Percentiles rank a stretch among this genome's conserved stretches.
These are phyloP conservation scores for Ailuropoda melanoleuca DNA, from an alignment of 2,113 vertebrate species.

Conservation along the genomic window DNA sequence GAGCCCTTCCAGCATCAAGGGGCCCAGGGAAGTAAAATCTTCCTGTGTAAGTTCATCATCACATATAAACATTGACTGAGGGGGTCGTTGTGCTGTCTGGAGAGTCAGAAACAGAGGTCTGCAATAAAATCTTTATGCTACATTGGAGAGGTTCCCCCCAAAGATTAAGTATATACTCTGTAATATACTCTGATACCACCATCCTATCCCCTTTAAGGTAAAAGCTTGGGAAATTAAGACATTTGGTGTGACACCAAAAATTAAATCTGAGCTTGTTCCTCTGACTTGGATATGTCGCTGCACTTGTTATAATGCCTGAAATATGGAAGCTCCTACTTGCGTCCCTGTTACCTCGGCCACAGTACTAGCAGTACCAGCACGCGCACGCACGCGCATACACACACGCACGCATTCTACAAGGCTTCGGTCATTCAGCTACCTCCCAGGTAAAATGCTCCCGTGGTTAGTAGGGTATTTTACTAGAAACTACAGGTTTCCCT, in stretches of 20 bases:
- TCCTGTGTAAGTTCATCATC: background rate
- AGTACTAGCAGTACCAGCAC: background rate
- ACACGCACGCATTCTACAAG: fast-evolving
- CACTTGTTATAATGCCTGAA: background rate
- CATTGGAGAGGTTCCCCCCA: background rate
- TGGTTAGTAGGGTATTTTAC: background rate
- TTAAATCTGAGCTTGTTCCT: background rate
- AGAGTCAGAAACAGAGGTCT: background rate
- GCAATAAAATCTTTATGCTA: background rate
- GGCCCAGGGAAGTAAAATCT: background rate
- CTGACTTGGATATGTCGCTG: background rate
- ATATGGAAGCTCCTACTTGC: background rate
- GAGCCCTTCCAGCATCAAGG: background rate
- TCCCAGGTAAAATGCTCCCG: background rate
- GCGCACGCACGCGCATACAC: background rate
- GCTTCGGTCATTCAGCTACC: background rate
- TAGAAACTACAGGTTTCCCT: background rate
- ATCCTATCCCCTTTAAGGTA: slow-evolving; percentile 42
- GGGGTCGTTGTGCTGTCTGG: too few relatives aligned
- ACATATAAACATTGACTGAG: background rate
- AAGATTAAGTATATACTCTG: slow-evolving; percentile 1
- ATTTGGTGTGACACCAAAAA: slow-evolving; percentile 41
- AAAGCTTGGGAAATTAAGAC: slow-evolving; percentile 63
- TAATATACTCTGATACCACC: background rate
- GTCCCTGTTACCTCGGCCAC: background rate